A percentile compares a stretch with the other conserved stretches of the same genome.
Conservation (phyloP, 2,888 invertebrate species). For the Fragum sueziense region DNA sequence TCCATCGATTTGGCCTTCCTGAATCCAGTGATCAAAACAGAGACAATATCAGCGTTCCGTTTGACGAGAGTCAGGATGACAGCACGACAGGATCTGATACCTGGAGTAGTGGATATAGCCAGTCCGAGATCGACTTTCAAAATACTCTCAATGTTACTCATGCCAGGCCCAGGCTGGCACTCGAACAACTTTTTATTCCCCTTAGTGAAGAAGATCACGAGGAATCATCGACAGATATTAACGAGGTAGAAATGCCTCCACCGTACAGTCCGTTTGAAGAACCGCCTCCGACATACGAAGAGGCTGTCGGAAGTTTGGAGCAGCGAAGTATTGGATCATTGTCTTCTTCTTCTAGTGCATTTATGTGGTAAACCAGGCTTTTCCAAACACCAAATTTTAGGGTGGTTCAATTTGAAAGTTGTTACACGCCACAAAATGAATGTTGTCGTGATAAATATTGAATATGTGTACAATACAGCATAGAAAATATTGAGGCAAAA, state of each 20-base stretch:
- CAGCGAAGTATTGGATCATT: conserved; percentile 31
- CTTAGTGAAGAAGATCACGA: background rate
- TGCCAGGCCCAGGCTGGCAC: conserved; percentile 33
- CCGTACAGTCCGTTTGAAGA: conserved; percentile 65
- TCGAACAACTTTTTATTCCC: conserved; percentile 52
- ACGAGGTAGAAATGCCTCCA: conserved; percentile 54
- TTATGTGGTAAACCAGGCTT: conserved; percentile 48
- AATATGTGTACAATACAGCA: no score
- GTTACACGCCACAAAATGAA: no score
- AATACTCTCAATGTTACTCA: conserved; percentile 22
- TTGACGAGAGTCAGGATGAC: conserved; percentile 40
- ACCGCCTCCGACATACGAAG: conserved; percentile 70
- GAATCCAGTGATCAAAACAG: background rate
- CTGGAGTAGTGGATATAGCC: conserved; percentile 23
- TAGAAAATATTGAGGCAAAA: no score
- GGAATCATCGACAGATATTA: conserved; percentile 20
- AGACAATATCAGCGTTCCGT: conserved; percentile 14
- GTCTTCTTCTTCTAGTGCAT: conserved; percentile 36
- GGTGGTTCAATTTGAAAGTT: no score
- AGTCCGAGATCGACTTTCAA: conserved; percentile 26
- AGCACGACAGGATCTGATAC: conserved; percentile 34
- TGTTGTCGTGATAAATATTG: no score
- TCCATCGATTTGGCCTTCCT: conserved; percentile 63
- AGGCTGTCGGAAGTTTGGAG: conserved; percentile 56
- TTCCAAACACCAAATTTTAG: no score